Conservation (phyloP, 1,140 invertebrate species). For the Lordiphosa mommai region DNA sequence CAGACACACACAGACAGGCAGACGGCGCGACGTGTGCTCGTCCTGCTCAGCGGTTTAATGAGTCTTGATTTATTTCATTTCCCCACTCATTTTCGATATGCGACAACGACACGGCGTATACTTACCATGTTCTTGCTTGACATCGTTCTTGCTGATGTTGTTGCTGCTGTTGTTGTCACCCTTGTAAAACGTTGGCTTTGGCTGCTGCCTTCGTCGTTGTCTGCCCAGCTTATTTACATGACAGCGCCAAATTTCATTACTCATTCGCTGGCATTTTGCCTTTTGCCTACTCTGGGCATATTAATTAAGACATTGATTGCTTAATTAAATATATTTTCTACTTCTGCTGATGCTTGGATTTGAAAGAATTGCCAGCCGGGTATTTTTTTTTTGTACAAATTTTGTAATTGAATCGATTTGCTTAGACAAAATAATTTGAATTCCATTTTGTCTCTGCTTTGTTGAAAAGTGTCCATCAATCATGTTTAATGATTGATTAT, state of each 20-base stretch:
- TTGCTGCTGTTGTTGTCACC: conserved; percentile 4
- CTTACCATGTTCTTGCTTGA: background rate
- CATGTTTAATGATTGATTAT: conserved; percentile 4
- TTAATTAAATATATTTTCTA: conserved; percentile 53
- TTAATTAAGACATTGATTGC: conserved; percentile 62
- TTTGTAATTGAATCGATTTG: background rate
- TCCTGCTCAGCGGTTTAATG: conserved; percentile 58
- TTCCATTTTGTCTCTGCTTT: background rate
- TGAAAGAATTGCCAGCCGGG: background rate
- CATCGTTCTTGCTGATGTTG: conserved; percentile 5
- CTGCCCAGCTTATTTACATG: conserved; percentile 42
- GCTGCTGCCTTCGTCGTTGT: background rate
- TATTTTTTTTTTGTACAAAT: too few relatives aligned
- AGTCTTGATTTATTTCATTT: conserved; percentile 76
- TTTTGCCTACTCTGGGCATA: conserved; percentile 16
- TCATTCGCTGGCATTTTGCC: conserved; percentile 7
- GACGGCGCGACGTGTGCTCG: conserved; percentile 28
- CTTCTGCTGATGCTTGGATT: background rate
- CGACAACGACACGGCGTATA: conserved; percentile 14
- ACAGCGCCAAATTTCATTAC: conserved; percentile 49
- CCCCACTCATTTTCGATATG: conserved; percentile 51
- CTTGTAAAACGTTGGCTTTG: conserved; percentile 16
- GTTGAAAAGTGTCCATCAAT: background rate
- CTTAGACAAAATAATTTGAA: background rate
- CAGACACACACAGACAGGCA: conserved; percentile 24